These are phyloP conservation scores for Zele albiditarsus DNA, from an alignment of 2,888 invertebrate genomes.

Conservation along the genomic window DNA sequence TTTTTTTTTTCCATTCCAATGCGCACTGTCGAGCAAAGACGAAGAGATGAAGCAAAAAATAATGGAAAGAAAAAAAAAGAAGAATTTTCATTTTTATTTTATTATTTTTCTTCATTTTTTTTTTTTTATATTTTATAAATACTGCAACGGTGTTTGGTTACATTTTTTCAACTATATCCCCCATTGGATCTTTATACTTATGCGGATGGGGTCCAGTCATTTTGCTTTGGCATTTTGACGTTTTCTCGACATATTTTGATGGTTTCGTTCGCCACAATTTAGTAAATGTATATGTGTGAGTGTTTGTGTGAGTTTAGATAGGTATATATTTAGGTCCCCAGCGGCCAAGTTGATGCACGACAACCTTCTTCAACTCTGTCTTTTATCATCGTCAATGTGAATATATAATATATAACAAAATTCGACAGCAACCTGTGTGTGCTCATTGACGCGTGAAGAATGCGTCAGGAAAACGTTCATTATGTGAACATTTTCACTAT, in stretches of 20 bases:
- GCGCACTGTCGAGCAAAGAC: slow-evolving; percentile 13
- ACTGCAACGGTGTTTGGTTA: slow-evolving; percentile 19
- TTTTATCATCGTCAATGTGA: slow-evolving; percentile 10
- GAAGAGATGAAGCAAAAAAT: not conserved
- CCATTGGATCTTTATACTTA: slow-evolving; percentile 8
- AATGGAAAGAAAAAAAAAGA: slow-evolving; percentile 12
- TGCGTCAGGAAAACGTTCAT: slow-evolving; percentile 14
- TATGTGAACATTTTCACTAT: not conserved
- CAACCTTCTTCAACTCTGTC: slow-evolving; percentile 21
- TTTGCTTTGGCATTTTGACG: slow-evolving; percentile 59
- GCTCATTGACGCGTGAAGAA: slow-evolving; percentile 25
- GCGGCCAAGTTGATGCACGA: not conserved
- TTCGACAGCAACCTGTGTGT: slow-evolving; percentile 16
- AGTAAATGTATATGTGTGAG: not conserved
- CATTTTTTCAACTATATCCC: slow-evolving; percentile 1
- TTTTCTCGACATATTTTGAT: slow-evolving; percentile 61
- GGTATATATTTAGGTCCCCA: not conserved
- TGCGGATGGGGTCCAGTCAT: not conserved
- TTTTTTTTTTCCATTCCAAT: slow-evolving; percentile 6
- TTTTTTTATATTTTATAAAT: not conserved
- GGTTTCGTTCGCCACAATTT: slow-evolving; percentile 32
- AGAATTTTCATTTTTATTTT: not conserved
- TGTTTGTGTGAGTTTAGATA: no score
- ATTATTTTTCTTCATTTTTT: not conserved
- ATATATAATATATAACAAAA: not conserved